Base-by-base conservation (phyloP, 2,888 invertebrate species). In the Dioctria rufipes region DNA sequence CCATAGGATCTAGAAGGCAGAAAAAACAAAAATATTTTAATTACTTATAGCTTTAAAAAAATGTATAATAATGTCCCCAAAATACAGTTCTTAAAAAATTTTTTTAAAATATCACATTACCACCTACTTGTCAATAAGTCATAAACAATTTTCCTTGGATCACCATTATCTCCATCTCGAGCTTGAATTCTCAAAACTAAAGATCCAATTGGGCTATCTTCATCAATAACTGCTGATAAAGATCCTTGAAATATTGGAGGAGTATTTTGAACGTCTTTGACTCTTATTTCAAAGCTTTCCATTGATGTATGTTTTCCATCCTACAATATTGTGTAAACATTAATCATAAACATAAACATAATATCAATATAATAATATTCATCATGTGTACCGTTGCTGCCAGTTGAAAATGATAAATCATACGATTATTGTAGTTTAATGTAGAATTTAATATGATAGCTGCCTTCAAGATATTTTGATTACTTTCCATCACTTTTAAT, bases 181-280 rank as follows among this genome's bases (percentile, higher is more conserved):
- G 97, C 97, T 86, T 93, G 93, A 8, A 96, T 91, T 0, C 93
- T 94, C 89, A 96, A 92, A 0, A 95, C 94, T 61, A 95, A 89
- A 0, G 95, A 94, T 9, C 96, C 96, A 58, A 97, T 95, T 0
- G 95, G 93, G 80, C 94, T 95, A 85, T 96, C 95, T 87, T 97
- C 97, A 40, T 92, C 91, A 49, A 96, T 91, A 40, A 96, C 93
- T 0, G 94, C 95, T 11, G 94, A 93, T 79, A 96, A 90, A 0
- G 95, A 92, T 0, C 95, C 95, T 67, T 93, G 92, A 89, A 97
- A 97, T 79, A 94, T 92, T 0, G 97, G 97, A 0, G 96, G 95
- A 0, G 93, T 94, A 88, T 97, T 96, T 90, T 97, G 97, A 0
- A 96, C 93, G 86, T 97, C 96, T 82, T 93, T 91, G 0, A 97